Base-by-base conservation (phyloP, 2,888 invertebrate genomes). In the Limnephilus auricula region DNA sequence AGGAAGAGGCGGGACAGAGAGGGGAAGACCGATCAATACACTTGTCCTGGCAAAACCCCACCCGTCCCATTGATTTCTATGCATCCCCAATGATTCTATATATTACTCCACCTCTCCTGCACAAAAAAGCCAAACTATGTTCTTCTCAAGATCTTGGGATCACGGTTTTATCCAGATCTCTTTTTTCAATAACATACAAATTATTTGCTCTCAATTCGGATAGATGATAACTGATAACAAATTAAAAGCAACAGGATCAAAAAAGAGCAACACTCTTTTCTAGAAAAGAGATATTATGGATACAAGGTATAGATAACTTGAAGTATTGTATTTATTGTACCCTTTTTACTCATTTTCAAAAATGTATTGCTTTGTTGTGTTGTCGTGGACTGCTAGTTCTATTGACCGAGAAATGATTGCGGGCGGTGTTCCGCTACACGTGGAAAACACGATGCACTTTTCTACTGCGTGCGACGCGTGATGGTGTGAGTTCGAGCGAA, bases 1-100 rank as follows among this genome's bases (percentile, higher is more conserved):
- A 13, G 85, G 85, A 13, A 2, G 5, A 40, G 6, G 34, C 18
- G 18, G 85, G 85, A 85, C n/a, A 13, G 85, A 13, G 40, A 37
- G 12, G 85, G 85, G 9, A 5, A n/a, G 85, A 30, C 45, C 85
- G 85, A 85, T 85, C 85, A 85, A 85, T 85, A 85, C 85, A 12
- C 45, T 85, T 85, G 85, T 40, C 34, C 85, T 40, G 85, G 30
- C 25, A 85, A 34, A 40, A 30, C 40, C 40, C 45, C 85, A 34
- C 25, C 85, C 30, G 45, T 40, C 45, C 40, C 85, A 37, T 37
- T 37, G 34, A 82, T 82, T 82, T 32, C 32, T 82, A 82, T 34
- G 2, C 34, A 82, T 32, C 82, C 34, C 12, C 82, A 10, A 34
- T 18, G 32, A 32, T 32, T 82, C 25, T 25, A 37, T 34, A 82